Base-by-base conservation (phyloP, 2,113 vertebrate genomes). In the Tragelaphus imberbis region DNA sequence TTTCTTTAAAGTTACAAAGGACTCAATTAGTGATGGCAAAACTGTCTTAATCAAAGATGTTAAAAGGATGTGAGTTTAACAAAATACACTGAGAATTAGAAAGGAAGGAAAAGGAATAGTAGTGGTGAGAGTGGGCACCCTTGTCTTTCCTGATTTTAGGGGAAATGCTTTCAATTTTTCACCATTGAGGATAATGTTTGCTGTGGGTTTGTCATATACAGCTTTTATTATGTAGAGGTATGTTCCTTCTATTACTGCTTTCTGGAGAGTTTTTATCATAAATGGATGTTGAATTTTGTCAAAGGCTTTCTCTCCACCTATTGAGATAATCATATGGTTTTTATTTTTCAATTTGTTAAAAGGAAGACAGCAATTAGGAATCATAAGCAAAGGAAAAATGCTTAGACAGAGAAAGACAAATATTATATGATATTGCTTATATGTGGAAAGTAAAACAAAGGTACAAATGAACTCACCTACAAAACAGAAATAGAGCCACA, bases 1-100 rank as follows among this genome's bases (percentile, higher is more conserved):
- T 98, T 98, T 97, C 98, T 98, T 98, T 97, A 94, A 97, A 98
- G 98, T 88, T 98, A 98, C 98, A 98, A 98, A 98, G 98, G 97
- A 98, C 96, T 98, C 97, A 96, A 97, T 84, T 96, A 97, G 95
- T 89, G 90, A 95, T 56, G 97, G 93, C 94, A 97, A 97, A 95
- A 94, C 97, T 98, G 97, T 98, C 98, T 95, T 93, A 58, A 93
- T 87, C 36, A 68, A 93, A 94, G 40, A 12, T 21, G 25, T 63
- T n/a, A 87, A 90, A 40, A 80, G 7, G 11, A 2, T 12, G 0
- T 56, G 33, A 40, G 15, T 84, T 92, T 84, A 82, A 58, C 25
- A 80, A 96, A 68, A 92, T 6, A 5, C 7, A 53, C 11, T 85
- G 28, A 88, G 23, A 88, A 79, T 51, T 58, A 33, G 47, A 92